A percentile compares a stretch with the other conserved stretches of the same genome.
These are phyloP conservation scores for Leptopilina drosophilae DNA, from an alignment of 2,888 invertebrate species.

Conservation along the genomic window DNA sequence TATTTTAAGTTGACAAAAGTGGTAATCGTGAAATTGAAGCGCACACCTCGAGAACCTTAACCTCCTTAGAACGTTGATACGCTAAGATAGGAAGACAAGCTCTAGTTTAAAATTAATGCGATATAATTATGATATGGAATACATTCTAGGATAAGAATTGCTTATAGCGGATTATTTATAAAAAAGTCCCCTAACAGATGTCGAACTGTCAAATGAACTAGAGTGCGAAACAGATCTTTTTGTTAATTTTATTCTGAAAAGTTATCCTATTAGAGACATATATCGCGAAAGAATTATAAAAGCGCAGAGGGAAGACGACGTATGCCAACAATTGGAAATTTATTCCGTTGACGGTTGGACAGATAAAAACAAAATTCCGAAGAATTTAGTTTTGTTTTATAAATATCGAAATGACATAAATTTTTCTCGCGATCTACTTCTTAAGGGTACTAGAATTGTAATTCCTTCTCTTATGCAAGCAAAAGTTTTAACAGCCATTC, in stretches of 20 bases:
- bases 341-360: constrained; percentile 53
- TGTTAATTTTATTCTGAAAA: constrained; percentile 48
- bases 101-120: constrained; percentile 65
- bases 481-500: constrained; percentile 51
- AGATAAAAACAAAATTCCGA: constrained; percentile 43
- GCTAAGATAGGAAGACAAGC: constrained; percentile 73
- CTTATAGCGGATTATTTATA: constrained; percentile 65
- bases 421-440: constrained; percentile 51
- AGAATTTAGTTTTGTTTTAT: constrained; percentile 49
- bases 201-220: constrained; percentile 24
- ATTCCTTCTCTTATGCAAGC: constrained; percentile 53
- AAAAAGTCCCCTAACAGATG: constrained; percentile 45
- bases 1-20: constrained; percentile 61
- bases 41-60: constrained; percentile 63
- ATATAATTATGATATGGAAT: constrained; percentile 60
- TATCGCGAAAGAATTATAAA: constrained; percentile 49
- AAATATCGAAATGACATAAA: constrained; percentile 53
- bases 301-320: constrained; percentile 49
- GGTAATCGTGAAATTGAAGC: constrained; percentile 63
- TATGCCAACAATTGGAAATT: constrained; percentile 47
- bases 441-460: constrained; percentile 55
- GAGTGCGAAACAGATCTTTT: constrained; percentile 43
- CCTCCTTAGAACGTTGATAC: constrained; percentile 64
- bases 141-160: constrained; percentile 67
- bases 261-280: constrained; percentile 47